Evolutionary conservation across 2,888 invertebrate species (phyloP).

Genomic region (Rhingia rostrata): DNA sequence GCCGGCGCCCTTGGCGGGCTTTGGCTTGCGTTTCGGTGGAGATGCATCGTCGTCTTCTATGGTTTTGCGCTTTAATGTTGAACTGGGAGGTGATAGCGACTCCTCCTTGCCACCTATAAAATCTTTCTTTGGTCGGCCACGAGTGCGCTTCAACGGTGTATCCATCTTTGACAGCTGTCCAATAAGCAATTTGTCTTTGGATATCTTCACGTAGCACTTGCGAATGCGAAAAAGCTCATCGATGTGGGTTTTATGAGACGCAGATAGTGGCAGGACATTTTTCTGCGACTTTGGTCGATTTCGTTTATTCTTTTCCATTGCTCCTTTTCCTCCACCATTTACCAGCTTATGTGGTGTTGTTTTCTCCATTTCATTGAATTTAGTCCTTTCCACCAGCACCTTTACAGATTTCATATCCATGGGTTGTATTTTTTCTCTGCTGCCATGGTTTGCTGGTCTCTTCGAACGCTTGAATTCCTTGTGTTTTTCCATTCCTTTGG

Average conservation of each 20-base stretch:
- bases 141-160: background rate
- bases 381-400: conserved; percentile 63
- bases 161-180: conserved; percentile 7
- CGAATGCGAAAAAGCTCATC: conserved; percentile 35
- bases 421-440: background rate
- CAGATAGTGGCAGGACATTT: background rate
- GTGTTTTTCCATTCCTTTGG: conserved; percentile 28
- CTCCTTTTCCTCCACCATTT: background rate
- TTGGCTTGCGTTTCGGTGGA: conserved; percentile 44
- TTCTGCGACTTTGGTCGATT: background rate
- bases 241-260: background rate
- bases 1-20: conserved; percentile 12
- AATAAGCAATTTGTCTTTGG: conserved; percentile 52
- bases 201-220: conserved; percentile 57
- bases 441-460: background rate
- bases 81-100: background rate
- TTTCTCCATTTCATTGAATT: conserved; percentile 60
- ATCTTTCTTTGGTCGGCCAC: conserved; percentile 27
- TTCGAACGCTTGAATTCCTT: background rate
- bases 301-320: background rate
- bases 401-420: conserved; percentile 53
- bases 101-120: background rate
- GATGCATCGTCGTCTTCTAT: background rate
- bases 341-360: background rate
- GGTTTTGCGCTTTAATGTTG: conserved; percentile 43